Percentiles rank a stretch among this genome's conserved stretches.
Evolutionary conservation across 2,113 vertebrate species (phyloP).

Genomic region (Trematomus loennbergii): DNA sequence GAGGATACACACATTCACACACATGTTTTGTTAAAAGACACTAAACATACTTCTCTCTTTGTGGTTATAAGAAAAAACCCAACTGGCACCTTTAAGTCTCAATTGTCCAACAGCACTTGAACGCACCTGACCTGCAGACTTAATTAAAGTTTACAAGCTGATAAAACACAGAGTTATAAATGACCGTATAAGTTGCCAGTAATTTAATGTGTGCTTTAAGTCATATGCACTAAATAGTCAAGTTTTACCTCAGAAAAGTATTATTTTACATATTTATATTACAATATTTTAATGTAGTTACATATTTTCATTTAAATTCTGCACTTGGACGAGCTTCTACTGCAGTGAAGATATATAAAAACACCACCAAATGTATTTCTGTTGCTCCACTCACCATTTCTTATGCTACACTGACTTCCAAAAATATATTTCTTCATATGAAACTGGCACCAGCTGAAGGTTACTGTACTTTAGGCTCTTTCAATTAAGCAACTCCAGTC

Average conservation of each 20-base stretch:
- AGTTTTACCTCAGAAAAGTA: conserved; percentile 23
- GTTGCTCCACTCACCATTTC: conserved; percentile 21
- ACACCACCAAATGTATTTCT: background rate
- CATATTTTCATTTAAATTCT: conserved; percentile 15
- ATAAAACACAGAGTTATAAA: too few relatives aligned
- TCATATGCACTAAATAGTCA: background rate
- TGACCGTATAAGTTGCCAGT: too few relatives aligned
- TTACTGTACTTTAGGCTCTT: conserved; percentile 3
- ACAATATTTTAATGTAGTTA: conserved; percentile 26
- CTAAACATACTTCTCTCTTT: too few relatives aligned
- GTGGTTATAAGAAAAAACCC: too few relatives aligned
- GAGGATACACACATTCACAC: too few relatives aligned
- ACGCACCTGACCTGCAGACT: background rate
- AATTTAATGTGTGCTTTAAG: background rate
- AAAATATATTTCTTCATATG: too few relatives aligned
- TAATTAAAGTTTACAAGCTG: background rate
- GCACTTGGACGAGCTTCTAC: background rate
- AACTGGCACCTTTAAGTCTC: background rate
- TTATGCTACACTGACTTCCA: conserved; percentile 2
- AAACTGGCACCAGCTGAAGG: conserved; percentile 8
- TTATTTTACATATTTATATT: conserved; percentile 26
- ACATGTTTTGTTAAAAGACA: too few relatives aligned
- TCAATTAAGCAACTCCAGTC: background rate
- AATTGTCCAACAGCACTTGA: conserved; percentile 8
- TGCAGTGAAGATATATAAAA: conserved; percentile 36